Evolutionary conservation across 1,140 invertebrate genomes (phyloP), one percentile per base, ranked within the genome.

Genomic region (Saccostrea cuccullata): DNA sequence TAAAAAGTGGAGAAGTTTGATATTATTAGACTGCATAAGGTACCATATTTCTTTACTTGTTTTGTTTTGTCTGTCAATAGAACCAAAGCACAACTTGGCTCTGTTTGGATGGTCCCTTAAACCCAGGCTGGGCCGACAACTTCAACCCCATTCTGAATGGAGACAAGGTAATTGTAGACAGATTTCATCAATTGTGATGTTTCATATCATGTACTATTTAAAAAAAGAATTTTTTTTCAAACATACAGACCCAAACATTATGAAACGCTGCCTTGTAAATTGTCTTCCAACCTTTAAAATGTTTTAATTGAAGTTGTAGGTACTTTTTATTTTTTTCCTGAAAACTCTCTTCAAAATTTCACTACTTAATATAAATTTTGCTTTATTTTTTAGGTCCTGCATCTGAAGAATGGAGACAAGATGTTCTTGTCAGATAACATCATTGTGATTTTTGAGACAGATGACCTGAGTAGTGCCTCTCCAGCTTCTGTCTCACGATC

Each of bases 1-100:
- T 36, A 36, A 36, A 36, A 36, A 36, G 30, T 36, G 30, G 30
- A 36, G 30, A 36, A 36, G 30, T 1, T 36, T 36, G 30, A 36
- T 36, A 36, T 36, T n/a, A n/a, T n/a, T n/a, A n/a, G n/a, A n/a
- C n/a, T n/a, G n/a, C n/a, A n/a, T n/a, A n/a, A n/a, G n/a, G n/a
- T n/a, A n/a, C 20, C 12, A 55, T 23, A 36, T 36, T 36, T 36
- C 4, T 56, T 12, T 84, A 84, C 15, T 6, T 84, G n/a, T 15
- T 26, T 55, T 55, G 1, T 12, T n/a, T 23, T 36, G 15, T 84
- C n/a, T 12, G 60, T 90, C 90, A 91, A 86, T 90, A 95, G 95
- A 95, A 95, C 88, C 91, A 92, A 82, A 94, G 94, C 87, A 95
- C 94, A 5, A 95, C 94, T 0, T 95, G 95, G 95, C 84, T 95